Percentiles rank a stretch among this genome's conserved stretches.
phyloP scores from a whole-genome alignment of 2,888 invertebrate species.

The Phaedon cochleariae region DNA sequence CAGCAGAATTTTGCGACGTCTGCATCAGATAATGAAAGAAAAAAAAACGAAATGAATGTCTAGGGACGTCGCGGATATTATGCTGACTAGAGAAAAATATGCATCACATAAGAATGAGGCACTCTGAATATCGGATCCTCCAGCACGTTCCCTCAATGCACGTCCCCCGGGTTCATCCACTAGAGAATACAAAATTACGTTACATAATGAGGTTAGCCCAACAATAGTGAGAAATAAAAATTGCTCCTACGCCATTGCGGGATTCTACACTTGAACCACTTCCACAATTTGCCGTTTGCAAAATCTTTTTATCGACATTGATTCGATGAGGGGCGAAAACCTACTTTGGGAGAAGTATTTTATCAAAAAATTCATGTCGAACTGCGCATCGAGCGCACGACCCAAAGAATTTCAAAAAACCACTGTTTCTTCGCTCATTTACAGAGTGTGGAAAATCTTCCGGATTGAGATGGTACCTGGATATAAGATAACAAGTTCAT shows the following conservation, averaged over 20 bases:
- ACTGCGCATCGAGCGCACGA: too few relatives aligned
- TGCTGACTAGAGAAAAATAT: constrained; percentile 31
- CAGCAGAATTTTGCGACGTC: too few relatives aligned
- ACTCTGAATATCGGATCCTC: constrained; percentile 25
- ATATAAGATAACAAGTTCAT: too few relatives aligned
- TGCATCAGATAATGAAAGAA: too few relatives aligned
- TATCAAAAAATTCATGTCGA: too few relatives aligned
- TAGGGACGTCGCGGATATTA: constrained; percentile 2
- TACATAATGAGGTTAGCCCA: constrained; percentile 33
- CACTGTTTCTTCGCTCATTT: too few relatives aligned
- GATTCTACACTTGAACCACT: background rate
- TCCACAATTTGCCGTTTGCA: background rate
- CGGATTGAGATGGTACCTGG: too few relatives aligned
- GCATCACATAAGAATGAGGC: constrained; percentile 25
- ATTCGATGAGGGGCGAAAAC: background rate
- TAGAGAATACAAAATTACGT: constrained; percentile 35
- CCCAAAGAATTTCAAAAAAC: too few relatives aligned
- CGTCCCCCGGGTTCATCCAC: constrained; percentile 28
- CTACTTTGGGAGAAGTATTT: too few relatives aligned
- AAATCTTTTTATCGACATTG: background rate
- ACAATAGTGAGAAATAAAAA: constrained; percentile 32
- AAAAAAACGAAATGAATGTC: too few relatives aligned
- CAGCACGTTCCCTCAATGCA: constrained; percentile 30
- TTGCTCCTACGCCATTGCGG: constrained; percentile 6
- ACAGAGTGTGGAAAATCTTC: too few relatives aligned